Base-by-base conservation (phyloP, 2,797 vertebrate genomes). In the Helarctos malayanus region DNA sequence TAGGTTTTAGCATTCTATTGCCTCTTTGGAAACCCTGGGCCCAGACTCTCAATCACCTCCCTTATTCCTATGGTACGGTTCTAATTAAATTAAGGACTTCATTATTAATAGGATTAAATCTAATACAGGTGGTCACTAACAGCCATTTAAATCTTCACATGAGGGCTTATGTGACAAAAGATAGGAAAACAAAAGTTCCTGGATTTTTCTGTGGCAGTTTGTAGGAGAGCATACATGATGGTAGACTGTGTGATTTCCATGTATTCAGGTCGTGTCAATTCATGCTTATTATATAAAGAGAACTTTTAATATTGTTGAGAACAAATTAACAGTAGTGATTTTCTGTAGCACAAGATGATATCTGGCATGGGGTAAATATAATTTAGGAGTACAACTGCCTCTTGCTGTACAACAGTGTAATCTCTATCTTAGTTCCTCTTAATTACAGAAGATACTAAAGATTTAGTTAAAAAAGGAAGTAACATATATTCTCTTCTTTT, bases 91-190 rank as follows among this genome's bases (percentile, higher is more conserved):
- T 84, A 89, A 95, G 91, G 35, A 23, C 47, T 88, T 92, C 49
- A 32, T 95, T 90, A 93, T 78, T 94, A 82, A 52, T 80, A 91
- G 45, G 73, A 85, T 79, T 97, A 89, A 81, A 71, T 83, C 11
- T 96, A 27, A 27, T 89, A 57, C 29, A 88, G 14, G 63, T 94
- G 69, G 49, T 93, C 68, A 92, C 57, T 91, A 88, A 92, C 92
- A 93, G 78, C 56, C 59, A 69, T 93, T 94, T 94, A 95, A 57
- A 71, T 89, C 81, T 96, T 97, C 86, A 92, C 29, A 14, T 92
- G 94, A 95, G 75, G 81, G 83, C 86, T 93, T 94, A n/a, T 29
- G 19, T 93, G 75, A 96, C 57, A 21, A 16, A 90, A 91, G 68
- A 65, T 76, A 4, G 61, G 8, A 84, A 92, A 95, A 71, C 83